phyloP scores from a whole-genome alignment of 2,113 vertebrate genomes.

The Chionodraco myersi region DNA sequence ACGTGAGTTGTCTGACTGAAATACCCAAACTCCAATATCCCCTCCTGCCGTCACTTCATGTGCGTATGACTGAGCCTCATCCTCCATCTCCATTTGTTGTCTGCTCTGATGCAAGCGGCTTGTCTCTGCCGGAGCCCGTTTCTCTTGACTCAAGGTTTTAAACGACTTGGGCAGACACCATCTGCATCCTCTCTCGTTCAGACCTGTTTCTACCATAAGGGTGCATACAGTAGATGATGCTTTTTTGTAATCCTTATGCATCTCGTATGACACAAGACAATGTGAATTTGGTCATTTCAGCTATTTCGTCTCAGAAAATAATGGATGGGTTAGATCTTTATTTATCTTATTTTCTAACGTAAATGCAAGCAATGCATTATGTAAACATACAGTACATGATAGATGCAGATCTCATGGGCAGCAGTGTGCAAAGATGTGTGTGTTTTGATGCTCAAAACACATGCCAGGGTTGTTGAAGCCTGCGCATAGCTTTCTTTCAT shows the following conservation, averaged over 20 bases:
- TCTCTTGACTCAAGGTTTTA: constrained; percentile 49
- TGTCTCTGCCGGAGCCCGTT: constrained; percentile 17
- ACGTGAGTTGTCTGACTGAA: too few relatives aligned
- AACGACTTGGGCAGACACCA: constrained; percentile 23
- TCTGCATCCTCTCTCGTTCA: constrained; percentile 58
- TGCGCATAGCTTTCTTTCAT: constrained; percentile 61
- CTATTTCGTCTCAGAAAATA: constrained; percentile 10
- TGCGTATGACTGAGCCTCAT: constrained; percentile 42
- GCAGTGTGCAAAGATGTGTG: not conserved
- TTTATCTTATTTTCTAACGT: not conserved
- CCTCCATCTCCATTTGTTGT: constrained; percentile 28
- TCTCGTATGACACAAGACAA: constrained; percentile 36
- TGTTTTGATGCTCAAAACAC: constrained; percentile 21
- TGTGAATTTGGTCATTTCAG: constrained; percentile 14
- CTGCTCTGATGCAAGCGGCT: constrained; percentile 54
- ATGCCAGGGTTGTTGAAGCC: constrained; percentile 30
- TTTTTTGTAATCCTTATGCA: constrained; percentile 61
- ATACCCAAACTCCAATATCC: constrained; percentile 65
- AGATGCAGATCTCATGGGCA: not conserved
- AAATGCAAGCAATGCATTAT: constrained; percentile 4
- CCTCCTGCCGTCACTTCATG: constrained; percentile 50
- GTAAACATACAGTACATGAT: not conserved
- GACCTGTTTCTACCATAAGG: constrained; percentile 58
- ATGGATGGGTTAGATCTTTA: not conserved
- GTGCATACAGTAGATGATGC: constrained; percentile 54